phyloP scores from a whole-genome alignment of 2,113 vertebrate species.

The rabbit (Oryctolagus cuniculus) region mOryCun1.1 NC_091432.1:173915001-173915500 shows the following conservation, averaged over 20 bases:
- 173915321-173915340: background rate
- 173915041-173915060: constrained; percentile 34
- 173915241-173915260: constrained; percentile 32
- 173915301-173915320: constrained; percentile 10
- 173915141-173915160: background rate
- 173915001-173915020: background rate
- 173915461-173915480: background rate
- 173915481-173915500: background rate
- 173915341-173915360: background rate
- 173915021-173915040: background rate
- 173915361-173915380: background rate
- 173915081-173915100: constrained; percentile 55
- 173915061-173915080: background rate
- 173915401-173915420: constrained; percentile 44
- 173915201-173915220: background rate
- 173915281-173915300: constrained; percentile 52
- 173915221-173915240: background rate
- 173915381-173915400: background rate
- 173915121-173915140: background rate
- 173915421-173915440: background rate
- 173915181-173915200: background rate
- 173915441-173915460: constrained; percentile 1
- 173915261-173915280: constrained; percentile 13
- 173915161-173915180: background rate
- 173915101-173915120: background rate